These are phyloP conservation scores for Drosophila takahashii DNA, from an alignment of 1,140 invertebrate species.

Conservation along the genomic window DNA sequence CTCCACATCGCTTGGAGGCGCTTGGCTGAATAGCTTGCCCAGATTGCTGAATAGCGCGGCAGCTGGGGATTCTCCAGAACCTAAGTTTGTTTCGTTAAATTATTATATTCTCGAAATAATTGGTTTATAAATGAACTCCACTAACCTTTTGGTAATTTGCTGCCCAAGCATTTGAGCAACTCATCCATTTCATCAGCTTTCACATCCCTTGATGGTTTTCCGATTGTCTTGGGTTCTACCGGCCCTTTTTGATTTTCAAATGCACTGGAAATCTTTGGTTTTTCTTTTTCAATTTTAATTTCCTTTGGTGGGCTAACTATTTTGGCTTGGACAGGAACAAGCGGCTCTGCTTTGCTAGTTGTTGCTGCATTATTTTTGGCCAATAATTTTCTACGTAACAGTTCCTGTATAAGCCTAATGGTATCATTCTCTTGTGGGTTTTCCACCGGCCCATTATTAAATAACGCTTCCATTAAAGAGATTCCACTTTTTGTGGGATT, in stretches of 20 bases:
- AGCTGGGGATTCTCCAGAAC: conserved; percentile 35
- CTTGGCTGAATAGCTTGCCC: conserved; percentile 69
- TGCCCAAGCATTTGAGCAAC: conserved; percentile 54
- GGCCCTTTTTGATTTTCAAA: not conserved
- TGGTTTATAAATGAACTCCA: not conserved
- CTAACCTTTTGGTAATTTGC: conserved; percentile 60
- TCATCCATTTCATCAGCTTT: conserved; percentile 42
- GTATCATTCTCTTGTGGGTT: conserved; percentile 20
- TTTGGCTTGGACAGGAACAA: not conserved
- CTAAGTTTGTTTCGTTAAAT: conserved; percentile 10
- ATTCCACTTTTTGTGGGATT: not conserved
- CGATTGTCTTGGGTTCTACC: not conserved
- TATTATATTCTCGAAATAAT: not conserved
- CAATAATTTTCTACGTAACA: conserved; percentile 65
- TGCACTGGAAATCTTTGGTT: conserved; percentile 2
- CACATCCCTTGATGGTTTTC: not conserved
- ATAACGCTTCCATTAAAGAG: not conserved
- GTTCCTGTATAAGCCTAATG: conserved; percentile 52
- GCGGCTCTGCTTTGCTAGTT: no score
- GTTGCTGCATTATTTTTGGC: conserved; percentile 30
- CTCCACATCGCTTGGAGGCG: conserved; percentile 66
- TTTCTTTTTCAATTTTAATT: conserved; percentile 25
- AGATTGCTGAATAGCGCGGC: conserved; percentile 66
- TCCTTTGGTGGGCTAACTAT: conserved; percentile 6
- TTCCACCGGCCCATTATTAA: not conserved